Conservation (phyloP, 1,140 invertebrate genomes). For the Brachionus angularis region DNA sequence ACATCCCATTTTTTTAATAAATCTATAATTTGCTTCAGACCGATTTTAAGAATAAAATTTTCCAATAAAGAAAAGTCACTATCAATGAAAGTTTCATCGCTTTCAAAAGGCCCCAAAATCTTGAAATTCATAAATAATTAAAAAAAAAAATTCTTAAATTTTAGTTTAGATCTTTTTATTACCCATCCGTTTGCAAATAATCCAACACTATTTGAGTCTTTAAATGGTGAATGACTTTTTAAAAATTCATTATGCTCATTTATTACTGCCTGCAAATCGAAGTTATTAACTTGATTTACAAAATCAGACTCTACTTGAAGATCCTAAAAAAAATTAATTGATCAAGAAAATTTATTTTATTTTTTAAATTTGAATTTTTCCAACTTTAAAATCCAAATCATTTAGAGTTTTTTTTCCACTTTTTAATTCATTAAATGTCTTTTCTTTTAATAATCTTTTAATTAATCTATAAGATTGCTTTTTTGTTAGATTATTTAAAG, state of each 20-base stretch:
- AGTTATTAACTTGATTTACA: neutral
- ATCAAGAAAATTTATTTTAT: slow-evolving; percentile 61
- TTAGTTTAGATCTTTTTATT: neutral
- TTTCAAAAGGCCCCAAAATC: slow-evolving; percentile 71
- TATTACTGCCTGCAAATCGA: neutral
- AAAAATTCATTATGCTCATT: neutral
- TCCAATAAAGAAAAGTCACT: slow-evolving; percentile 89
- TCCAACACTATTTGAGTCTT: neutral
- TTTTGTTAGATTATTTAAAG: slow-evolving; percentile 62
- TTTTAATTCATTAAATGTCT: slow-evolving; percentile 49
- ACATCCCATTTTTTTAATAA: slow-evolving; percentile 32
- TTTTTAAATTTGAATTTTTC: slow-evolving; percentile 56
- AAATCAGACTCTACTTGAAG: slow-evolving; percentile 35
- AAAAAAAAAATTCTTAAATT: too few species aligned
- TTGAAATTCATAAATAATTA: too few species aligned
- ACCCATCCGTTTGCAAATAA: slow-evolving; percentile 43
- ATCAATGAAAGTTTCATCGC: slow-evolving; percentile 72
- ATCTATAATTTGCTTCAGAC: slow-evolving; percentile 23
- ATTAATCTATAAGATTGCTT: slow-evolving; percentile 66
- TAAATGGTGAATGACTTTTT: neutral
- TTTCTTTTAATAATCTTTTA: slow-evolving; percentile 66
- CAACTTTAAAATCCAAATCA: slow-evolving; percentile 55
- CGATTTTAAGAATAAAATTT: slow-evolving; percentile 54
- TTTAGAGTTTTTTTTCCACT: slow-evolving; percentile 53
- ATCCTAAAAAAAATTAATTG: too few species aligned